phyloP scores from a whole-genome alignment of 2,888 invertebrate species.

The Hesperia comma region DNA sequence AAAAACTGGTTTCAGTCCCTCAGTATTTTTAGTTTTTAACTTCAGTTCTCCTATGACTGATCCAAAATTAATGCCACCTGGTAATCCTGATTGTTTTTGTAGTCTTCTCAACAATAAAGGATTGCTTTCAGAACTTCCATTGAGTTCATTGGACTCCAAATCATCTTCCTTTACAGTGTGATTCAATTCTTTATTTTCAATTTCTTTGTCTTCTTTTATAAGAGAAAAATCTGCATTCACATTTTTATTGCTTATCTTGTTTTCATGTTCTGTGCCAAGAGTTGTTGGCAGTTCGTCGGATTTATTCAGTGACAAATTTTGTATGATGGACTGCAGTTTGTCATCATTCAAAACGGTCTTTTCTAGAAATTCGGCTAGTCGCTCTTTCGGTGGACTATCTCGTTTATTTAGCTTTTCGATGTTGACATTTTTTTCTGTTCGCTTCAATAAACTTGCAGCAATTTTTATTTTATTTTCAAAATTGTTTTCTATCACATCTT shows the following conservation, averaged over 20 bases:
- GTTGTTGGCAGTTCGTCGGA: conserved; percentile 36
- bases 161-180: conserved; percentile 28
- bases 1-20: conserved; percentile 74
- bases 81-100: conserved; percentile 68
- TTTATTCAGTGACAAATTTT: conserved; percentile 72
- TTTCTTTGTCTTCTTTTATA: conserved; percentile 12
- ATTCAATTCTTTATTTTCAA: conserved; percentile 25
- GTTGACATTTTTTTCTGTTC: conserved; percentile 51
- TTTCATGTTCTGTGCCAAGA: conserved; percentile 41
- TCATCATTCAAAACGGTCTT: conserved; percentile 76
- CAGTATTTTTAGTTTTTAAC: conserved; percentile 70
- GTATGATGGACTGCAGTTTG: conserved; percentile 75
- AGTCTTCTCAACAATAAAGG: conserved; percentile 61
- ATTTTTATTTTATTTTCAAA: conserved; percentile 35
- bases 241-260: conserved; percentile 39
- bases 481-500: conserved; percentile 32
- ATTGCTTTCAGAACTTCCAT: conserved; percentile 50
- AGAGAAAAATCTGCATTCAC: conserved; percentile 30
- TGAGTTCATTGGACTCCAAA: conserved; percentile 4
- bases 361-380: conserved; percentile 72
- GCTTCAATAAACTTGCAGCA: conserved; percentile 47
- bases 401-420: conserved; percentile 54
- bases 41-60: conserved; percentile 78
- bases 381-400: conserved; percentile 76
- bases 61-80: conserved; percentile 70